Base-by-base conservation (phyloP, 2,888 invertebrate species). In the Polydrusus tereticollis region DNA sequence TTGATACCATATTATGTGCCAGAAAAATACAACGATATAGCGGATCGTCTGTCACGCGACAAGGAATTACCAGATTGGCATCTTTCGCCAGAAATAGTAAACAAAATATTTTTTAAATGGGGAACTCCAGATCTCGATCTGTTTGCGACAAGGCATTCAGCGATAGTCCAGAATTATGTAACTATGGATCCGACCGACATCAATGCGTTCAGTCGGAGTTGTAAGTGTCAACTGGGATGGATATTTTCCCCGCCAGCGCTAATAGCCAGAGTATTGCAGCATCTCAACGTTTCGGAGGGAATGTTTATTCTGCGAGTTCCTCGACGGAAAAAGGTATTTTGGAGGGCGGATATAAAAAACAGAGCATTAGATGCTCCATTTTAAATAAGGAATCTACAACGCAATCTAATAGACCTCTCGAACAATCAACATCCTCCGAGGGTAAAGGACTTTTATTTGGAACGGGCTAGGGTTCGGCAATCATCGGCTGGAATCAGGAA, bases 221-320 rank as follows among this genome's bases (percentile, higher is more conserved):
- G 74, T 72, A 41, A 36, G 14, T 59, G 33, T 14, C 12, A 59
- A 12, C 52, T 72, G 6, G 74, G 69, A 0, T 81, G 81, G 75
- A 67, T 80, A 5, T 81, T 81, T 60, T 81, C 81, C 0, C 81
- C 80, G 6, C 81, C 80, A 5, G 52, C 73, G 7, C 69, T 80
- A 12, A 76, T 80, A 8, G 78, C 79, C 1, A 59, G 70, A 50
- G 76, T 80, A 0, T 70, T 78, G 3, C 57, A 70, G n/a, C 79
- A 79, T 45, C 70, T 78, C n/a, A 43, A 43, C 43, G 3, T 16
- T 3, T 3, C 43, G 18, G 14, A 6, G 10, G 43, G 26, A 26
- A 26, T 26, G 4, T 26, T 5, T 26, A 3, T 26, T 5, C 7
- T 26, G 26, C 4, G 3, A 26, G 26, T 26, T 26, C 73, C 72